phyloP scores from a whole-genome alignment of 2,797 vertebrate genomes.

The Sebastolobus altivelis region DNA sequence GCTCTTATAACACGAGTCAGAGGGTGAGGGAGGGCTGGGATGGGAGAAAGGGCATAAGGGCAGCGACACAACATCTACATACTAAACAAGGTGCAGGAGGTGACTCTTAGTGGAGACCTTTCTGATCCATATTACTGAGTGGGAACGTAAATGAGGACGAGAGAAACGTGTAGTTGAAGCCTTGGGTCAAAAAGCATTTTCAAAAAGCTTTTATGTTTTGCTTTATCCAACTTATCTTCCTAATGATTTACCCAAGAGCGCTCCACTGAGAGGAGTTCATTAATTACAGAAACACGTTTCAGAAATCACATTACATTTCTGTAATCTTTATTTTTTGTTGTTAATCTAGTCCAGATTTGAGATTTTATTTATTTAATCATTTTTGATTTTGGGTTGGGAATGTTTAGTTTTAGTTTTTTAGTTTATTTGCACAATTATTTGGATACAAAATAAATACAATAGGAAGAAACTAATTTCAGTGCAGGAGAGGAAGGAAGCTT shows the following conservation, averaged over 20 bases:
- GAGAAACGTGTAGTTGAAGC: background rate
- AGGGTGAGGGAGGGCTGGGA: conserved; percentile 8
- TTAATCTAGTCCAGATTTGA: background rate
- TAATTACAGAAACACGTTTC: background rate
- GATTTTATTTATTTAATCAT: no score
- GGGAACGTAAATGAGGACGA: background rate
- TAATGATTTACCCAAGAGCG: background rate
- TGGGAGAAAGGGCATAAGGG: conserved; percentile 4
- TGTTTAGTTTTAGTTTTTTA: no score
- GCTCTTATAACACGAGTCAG: conserved; percentile 66
- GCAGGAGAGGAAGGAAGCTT: no score
- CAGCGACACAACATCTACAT: conserved; percentile 19
- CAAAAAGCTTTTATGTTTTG: conserved; percentile 5
- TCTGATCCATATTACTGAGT: conserved; percentile 4
- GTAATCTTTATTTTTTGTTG: background rate
- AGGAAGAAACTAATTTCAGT: no score
- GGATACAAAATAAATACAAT: no score
- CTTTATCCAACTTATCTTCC: background rate
- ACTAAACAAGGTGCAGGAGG: conserved; percentile 25
- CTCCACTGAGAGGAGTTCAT: background rate
- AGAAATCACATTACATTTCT: background rate
- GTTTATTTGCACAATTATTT: no score
- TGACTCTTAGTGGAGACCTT: conserved; percentile 10
- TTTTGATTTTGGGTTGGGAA: background rate
- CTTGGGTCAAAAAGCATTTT: conserved; percentile 4